Base-by-base conservation (phyloP, 2,113 vertebrate genomes). In the Toxotes jaculatrix region DNA sequence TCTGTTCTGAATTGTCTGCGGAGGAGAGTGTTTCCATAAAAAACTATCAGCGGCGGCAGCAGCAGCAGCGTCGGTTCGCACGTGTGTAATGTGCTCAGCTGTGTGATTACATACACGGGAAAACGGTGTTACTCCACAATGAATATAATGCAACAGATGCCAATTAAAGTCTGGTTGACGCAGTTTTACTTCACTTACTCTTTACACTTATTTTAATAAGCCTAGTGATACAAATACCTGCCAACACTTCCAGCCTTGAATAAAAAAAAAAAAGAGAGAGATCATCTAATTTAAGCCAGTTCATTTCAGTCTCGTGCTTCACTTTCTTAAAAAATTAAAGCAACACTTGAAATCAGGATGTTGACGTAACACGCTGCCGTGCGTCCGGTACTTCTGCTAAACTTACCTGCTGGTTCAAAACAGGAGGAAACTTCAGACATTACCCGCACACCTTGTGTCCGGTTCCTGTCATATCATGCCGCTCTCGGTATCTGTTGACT, bases 371-470 rank as follows among this genome's bases (percentile, higher is more conserved):
- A 16, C 80, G 69, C 34, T 2, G 21, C 3, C 7, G 62, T 27
- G 23, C 62, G 72, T 83, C 31, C n/a, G 65, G 27, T 4, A n/a
- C 0, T 38, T 40, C 56, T 1, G 17, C 17, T 7, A 3, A 7
- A 21, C 81, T 90, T 73, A 91, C 89, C 85, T 81, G 74, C 47
- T 0, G 31, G 13, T 55, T 57, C 14, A 19, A 49, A 36, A 14
- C 21, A 4, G 7, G 43, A 19, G 73, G 38, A 9, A 13, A 49
- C 42, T 14, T 31, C 57, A 0, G 12, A 40, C 49, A 5, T 61
- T 31, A 49, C n/a, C 64, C 64, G 61, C 69, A 8, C 45, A 19
- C n/a, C 19, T 16, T 7, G 21, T 4, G 34, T 63, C 61, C 49
- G 17, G 5, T 55, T n/a, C 66, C 27, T 49, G 1, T 74, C 69